Evolutionary conservation across 1,140 invertebrate species (phyloP), one percentile per base, ranked within the genome.

Genomic region (Drosophila subobscura): DNA sequence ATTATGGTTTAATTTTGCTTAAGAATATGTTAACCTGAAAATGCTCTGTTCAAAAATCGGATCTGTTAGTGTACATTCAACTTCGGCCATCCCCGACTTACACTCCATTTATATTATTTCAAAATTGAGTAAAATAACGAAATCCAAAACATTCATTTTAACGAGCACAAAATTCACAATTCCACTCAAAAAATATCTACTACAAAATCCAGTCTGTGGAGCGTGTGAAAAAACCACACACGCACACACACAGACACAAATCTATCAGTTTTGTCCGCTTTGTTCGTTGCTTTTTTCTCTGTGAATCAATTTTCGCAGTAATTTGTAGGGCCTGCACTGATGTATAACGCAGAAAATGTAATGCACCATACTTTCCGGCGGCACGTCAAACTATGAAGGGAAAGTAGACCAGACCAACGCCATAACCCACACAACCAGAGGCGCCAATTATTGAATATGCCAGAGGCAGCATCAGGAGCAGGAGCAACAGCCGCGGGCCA

Each of bases 361-460:
- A 85, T 85, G 76, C 80, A 63, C 58, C 81, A 80, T 85, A 72
- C 56, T 77, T 79, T 85, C 58, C 37, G 76, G 76, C 63, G 53
- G 77, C 55, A 72, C 64, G 63, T 85, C 72, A 85, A 85, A 77
- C 80, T 85, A 56, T 63, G 59, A 57, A 45, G 47, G 29, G 27
- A 25, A 10, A 37, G 33, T 12, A 37, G 47, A 40, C 16, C 47
- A 44, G 40, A 44, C 50, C 37, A 44, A 4, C 25, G 10, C 55
- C 16, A 41, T n/a, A 47, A 22, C 42, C 58, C 57, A 64, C 46
- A 65, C 33, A 49, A 14, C 65, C 65, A 47, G 42, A 29, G 54
- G 71, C 71, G 71, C 60, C 73, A 80, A 86, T 86, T 85, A 85
- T 86, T 86, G 81, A 86, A 86, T 80, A 80, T 77, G 72, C 56